Percentiles rank a stretch among this genome's conserved stretches.
Conservation (phyloP, 2,797 vertebrate genomes). For the Sphenopsis melanotis region DNA sequence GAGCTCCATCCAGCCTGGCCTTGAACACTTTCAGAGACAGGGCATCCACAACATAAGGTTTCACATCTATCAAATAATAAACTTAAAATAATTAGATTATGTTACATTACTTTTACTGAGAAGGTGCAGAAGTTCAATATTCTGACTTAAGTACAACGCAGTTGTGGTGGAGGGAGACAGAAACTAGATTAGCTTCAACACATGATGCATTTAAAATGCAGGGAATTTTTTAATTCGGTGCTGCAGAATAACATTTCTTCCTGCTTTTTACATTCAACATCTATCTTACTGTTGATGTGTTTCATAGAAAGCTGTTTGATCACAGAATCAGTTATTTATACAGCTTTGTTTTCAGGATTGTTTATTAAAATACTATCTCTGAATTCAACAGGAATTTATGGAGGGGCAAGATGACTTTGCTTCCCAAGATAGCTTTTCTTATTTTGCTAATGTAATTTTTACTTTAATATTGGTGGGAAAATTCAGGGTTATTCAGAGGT, state of each 20-base stretch:
- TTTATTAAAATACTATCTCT: slow-evolving; percentile 21
- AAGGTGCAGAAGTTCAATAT: neutral
- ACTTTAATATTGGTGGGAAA: neutral
- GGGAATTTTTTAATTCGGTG: neutral
- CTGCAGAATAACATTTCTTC: neutral
- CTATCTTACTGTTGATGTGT: neutral
- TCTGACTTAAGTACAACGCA: neutral
- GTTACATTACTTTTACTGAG: neutral
- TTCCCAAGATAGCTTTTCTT: neutral
- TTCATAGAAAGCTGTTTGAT: neutral
- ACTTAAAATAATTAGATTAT: neutral
- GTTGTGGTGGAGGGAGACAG: neutral
- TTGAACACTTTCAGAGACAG: neutral
- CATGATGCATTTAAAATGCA: neutral
- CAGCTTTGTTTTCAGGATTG: neutral
- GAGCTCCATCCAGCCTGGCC: neutral
- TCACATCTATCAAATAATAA: neutral
- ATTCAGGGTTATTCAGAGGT: neutral
- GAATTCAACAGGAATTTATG: neutral
- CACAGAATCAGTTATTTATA: neutral
- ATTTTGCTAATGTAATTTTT: neutral
- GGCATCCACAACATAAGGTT: neutral
- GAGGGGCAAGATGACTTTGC: neutral
- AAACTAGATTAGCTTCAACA: neutral
- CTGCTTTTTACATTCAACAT: neutral